These are phyloP conservation scores for Pomacea maculata DNA, from an alignment of 1,140 invertebrate genomes.

Conservation along the genomic window DNA sequence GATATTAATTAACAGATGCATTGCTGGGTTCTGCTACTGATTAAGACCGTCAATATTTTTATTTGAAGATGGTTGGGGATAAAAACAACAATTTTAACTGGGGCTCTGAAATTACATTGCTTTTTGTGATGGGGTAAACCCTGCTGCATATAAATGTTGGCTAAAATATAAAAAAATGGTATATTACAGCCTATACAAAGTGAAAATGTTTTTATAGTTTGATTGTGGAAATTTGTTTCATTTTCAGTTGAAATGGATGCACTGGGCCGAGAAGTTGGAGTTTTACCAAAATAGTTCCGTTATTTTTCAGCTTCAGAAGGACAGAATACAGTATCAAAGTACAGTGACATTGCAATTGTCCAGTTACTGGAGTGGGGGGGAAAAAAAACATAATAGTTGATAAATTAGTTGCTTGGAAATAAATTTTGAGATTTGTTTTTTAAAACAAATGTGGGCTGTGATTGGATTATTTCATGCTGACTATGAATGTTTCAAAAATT, in stretches of 20 bases:
- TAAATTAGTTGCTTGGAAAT: not conserved
- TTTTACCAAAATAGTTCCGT: not conserved
- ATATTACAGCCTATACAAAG: no score
- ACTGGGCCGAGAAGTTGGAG: constrained; percentile 11
- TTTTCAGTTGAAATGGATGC: constrained; percentile 21
- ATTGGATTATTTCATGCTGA: not conserved
- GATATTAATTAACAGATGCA: no score
- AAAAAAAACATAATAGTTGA: not conserved
- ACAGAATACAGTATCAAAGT: not conserved
- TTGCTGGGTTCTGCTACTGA: no score
- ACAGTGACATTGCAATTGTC: not conserved
- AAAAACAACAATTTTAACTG: no score
- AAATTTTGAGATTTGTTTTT: not conserved
- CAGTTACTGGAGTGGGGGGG: not conserved
- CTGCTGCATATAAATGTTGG: no score
- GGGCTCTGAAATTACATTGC: no score
- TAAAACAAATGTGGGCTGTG: not conserved
- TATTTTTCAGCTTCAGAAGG: not conserved
- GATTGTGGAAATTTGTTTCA: not conserved
- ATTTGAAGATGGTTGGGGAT: no score
- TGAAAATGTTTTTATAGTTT: no score
- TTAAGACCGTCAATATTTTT: no score
- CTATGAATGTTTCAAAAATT: not conserved
- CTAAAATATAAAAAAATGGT: no score
- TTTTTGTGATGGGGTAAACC: no score